Base-by-base conservation (phyloP, 2,888 invertebrate species). In the Eupsilia transversa region DNA sequence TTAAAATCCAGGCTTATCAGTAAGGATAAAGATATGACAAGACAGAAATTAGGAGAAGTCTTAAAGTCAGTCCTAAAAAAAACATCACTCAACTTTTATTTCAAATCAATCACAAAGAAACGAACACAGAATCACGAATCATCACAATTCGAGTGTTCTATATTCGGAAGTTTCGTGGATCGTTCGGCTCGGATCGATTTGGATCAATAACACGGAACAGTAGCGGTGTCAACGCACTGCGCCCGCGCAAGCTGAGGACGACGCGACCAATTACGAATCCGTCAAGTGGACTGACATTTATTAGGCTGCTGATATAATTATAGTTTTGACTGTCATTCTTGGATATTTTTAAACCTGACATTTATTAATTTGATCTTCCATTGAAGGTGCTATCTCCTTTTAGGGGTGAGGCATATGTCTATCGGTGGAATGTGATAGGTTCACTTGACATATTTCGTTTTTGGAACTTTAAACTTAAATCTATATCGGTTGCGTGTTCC, bases 121-220 rank as follows among this genome's bases (percentile, higher is more conserved):
- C 3, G 27, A 54, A 65, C 41, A 74, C 60, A 59, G 43, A 59
- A 82, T 74, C 49, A 60, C 61, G 10, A 74, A 63, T 61, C 63
- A 67, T 79, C 63, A 79, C 69, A 79, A 70, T 75, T 71, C 52
- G 41, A 83, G 64, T 75, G 83, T 82, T 82, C 83, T 82, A 83
- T 79, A 79, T 75, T 83, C 64, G 52, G 65, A 49, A 83, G 90
- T 92, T 92, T 90, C 89, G 88, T 88, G 79, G 86, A 90, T 90
- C 89, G 90, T 77, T 86, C 56, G 72, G 81, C 57, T 85, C 79
- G 86, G 89, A 90, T 92, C 91, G 92, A 94, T 94, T 92, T 92
- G 92, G 93, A 94, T 93, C 94, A 94, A 94, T 94, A 94, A 94
- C 92, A 93, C 92, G 93, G 92, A 93, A 93, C 92, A 87, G 86